A percentile compares a stretch with the other conserved stretches of the same genome.
These are phyloP conservation scores for Synergus itoensis DNA, from an alignment of 2,888 invertebrate species.

Conservation along the genomic window DNA sequence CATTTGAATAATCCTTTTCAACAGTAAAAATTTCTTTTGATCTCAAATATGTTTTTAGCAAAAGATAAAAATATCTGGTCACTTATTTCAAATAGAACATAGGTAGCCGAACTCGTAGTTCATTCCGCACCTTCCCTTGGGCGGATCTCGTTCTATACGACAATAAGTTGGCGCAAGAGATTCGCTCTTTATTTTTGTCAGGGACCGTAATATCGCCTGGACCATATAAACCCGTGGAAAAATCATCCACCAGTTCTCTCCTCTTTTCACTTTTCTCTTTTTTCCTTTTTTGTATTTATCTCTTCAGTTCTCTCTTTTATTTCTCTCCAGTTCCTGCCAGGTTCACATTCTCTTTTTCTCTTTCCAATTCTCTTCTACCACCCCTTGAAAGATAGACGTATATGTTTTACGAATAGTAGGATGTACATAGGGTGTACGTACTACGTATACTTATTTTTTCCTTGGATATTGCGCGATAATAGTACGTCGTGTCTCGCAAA, in stretches of 20 bases:
- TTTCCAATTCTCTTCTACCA: background rate
- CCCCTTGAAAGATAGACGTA: background rate
- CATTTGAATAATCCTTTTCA: too few species aligned
- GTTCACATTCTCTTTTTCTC: constrained; percentile 20
- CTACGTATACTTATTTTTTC: background rate
- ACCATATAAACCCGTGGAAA: constrained; percentile 57
- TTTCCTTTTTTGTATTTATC: constrained; percentile 28
- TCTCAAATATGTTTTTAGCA: too few species aligned
- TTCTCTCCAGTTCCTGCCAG: constrained; percentile 22
- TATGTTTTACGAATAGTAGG: background rate
- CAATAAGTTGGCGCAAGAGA: constrained; percentile 63
- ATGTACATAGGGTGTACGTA: background rate
- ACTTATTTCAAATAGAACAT: constrained; percentile 47
- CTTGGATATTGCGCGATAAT: constrained; percentile 21
- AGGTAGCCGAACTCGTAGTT: constrained; percentile 63
- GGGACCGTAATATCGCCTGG: constrained; percentile 54
- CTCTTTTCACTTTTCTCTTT: constrained; percentile 40
- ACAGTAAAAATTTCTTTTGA: too few species aligned
- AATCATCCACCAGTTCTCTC: constrained; percentile 59
- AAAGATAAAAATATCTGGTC: constrained; percentile 13
- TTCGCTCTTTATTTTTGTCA: constrained; percentile 63
- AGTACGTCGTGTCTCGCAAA: background rate
- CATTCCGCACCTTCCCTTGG: constrained; percentile 53
- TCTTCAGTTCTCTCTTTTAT: constrained; percentile 32
- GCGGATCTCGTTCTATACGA: constrained; percentile 51